phyloP scores from a whole-genome alignment of 2,113 vertebrate species.

The Rallus limicola region DNA sequence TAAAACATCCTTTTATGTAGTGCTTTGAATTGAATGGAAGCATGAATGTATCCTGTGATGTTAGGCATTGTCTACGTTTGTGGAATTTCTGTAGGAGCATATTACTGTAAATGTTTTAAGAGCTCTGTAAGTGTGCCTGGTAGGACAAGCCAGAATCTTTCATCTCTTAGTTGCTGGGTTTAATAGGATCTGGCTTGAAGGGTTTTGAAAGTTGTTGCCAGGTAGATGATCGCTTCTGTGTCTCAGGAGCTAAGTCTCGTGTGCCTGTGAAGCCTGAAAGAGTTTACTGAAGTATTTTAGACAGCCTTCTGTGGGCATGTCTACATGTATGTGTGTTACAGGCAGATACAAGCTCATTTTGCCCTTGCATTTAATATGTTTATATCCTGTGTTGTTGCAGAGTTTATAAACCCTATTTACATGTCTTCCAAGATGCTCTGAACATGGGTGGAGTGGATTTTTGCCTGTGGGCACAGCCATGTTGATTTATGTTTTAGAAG shows the following conservation, averaged over 20 bases:
- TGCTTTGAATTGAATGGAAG: neutral
- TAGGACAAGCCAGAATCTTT: constrained; percentile 5
- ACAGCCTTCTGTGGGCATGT: neutral
- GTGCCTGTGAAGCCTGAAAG: neutral
- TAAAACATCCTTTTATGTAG: constrained; percentile 2
- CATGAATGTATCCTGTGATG: constrained; percentile 3
- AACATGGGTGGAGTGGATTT: neutral
- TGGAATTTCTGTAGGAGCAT: neutral
- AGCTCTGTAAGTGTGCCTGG: constrained; percentile 7
- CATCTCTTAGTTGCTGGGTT: constrained; percentile 32
- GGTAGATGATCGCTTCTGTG: constrained; percentile 2
- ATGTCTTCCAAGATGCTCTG: constrained; percentile 1
- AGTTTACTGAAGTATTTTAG: neutral
- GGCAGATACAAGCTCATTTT: neutral
- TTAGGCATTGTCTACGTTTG: constrained; percentile 34
- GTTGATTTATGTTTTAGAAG: neutral
- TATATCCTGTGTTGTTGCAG: neutral
- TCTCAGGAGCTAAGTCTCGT: neutral
- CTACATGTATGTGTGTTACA: neutral
- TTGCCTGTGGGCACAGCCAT: neutral
- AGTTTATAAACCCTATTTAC: neutral
- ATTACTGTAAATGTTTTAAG: constrained; percentile 7
- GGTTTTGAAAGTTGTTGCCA: constrained; percentile 38
- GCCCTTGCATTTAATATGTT: neutral
- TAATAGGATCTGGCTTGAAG: constrained; percentile 39